Evolutionary conservation across 1,140 invertebrate species (phyloP), one percentile per base, ranked within the genome.

Genomic region (Nylanderia fulva): DNA sequence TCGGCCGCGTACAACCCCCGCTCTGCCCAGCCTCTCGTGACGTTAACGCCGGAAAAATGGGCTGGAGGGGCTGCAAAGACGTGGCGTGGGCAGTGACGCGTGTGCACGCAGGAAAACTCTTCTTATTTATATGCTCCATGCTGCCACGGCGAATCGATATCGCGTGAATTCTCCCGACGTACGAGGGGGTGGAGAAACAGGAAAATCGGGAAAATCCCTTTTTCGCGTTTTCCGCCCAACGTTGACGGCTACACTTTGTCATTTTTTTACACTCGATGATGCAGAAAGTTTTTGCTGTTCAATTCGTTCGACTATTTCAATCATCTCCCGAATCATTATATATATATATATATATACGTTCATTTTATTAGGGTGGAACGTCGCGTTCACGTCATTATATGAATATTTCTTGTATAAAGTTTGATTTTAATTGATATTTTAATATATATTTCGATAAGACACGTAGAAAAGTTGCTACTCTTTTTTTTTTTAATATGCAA

Each of bases 81-180:
- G 91, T 91, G 92, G 92, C 91, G 93, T 92, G 92, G 91, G 87
- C 93, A 94, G 91, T 94, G 93, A 94, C 93, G 93, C 94, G 93
- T 94, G 92, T 93, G 94, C 94, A 94, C 94, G 93, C 93, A 92
- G 92, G 91, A 94, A 94, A 94, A 94, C 93, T 94, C 93, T 93
- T 93, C 94, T 94, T 94, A 94, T 94, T 94, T 94, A 94, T 94
- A 93, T 94, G 93, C 91, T 91, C 89, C 84, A 79, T 48, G 86
- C 85, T 87, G 86, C 92, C 91, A 92, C 89, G 90, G 85, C 88
- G 90, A 94, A 94, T 94, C 93, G 92, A 94, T 94, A 94, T 93
- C 93, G 91, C 91, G 87, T 91, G 92, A 91, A 85, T 91, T 91
- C 90, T 84, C 84, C 82, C 79, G 89, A 85, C 68, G 85, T 27